These are phyloP conservation scores for Parus major DNA, from an alignment of 2,113 vertebrate species.

Conservation along the genomic window DNA sequence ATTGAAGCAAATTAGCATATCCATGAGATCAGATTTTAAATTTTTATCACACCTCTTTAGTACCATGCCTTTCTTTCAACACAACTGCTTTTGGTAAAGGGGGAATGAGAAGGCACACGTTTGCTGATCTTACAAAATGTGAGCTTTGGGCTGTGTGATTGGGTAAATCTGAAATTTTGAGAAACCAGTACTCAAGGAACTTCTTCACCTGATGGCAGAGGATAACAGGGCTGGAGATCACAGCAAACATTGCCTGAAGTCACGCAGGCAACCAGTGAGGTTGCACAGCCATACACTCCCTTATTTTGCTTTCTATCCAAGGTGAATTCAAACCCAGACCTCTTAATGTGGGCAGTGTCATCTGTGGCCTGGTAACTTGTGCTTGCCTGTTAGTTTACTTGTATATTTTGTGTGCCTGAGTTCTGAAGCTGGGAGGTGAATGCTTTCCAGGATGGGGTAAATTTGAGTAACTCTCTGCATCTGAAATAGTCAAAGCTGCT, in stretches of 20 bases:
- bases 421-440: background rate
- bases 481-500: background rate
- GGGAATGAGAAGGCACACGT: background rate
- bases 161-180: background rate
- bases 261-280: background rate
- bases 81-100: background rate
- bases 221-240: background rate
- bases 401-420: background rate
- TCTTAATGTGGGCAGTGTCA: background rate
- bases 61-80: background rate
- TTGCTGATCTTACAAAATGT: background rate
- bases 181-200: accelerated
- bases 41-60: background rate
- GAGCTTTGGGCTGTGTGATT: background rate
- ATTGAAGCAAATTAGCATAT: background rate
- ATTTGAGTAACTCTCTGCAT: background rate
- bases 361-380: background rate
- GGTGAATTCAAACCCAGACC: background rate
- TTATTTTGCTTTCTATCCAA: background rate
- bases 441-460: background rate
- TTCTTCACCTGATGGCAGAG: background rate
- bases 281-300: accelerated
- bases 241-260: background rate
- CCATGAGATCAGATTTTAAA: background rate
- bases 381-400: accelerated